Evolutionary conservation across 2,797 vertebrate species (phyloP), one percentile per base, ranked within the genome.

Genomic region (Dicrostonyx torquatus): DNA sequence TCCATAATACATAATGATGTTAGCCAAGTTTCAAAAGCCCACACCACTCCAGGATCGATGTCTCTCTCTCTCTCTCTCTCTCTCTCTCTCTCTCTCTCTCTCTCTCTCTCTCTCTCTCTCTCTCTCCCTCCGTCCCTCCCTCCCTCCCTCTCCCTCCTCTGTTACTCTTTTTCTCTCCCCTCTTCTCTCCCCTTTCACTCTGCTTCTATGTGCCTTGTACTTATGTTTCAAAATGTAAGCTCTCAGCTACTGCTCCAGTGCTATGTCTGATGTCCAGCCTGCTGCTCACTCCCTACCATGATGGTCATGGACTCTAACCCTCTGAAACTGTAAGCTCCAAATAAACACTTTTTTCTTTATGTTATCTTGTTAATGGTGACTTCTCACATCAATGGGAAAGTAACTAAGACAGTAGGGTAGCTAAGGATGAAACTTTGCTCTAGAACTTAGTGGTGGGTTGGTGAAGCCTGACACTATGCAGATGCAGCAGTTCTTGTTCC

Each of bases 131-230:
- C 17, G 55, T 18, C 17, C 17, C 55, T 50, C 29, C 14, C 26
- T 34, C 12, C 15, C 5, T 66, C 31, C 9, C 60, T 62, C 58
- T 22, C 15, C 17, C 18, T 22, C 5, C 55, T 18, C 55, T 58
- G 55, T 62, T 22, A 1, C 60, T 62, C 60, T 26, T 22, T 26
- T 10, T 26, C 24, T 31, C 24, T 24, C 29, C 13, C 18, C 58
- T 22, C 26, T n/a, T 12, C 9, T 0, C 20, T 6, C 10, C 5
- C 24, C 1, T 43, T 24, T 29, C 24, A 14, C 6, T 40, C 18
- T 72, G 12, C 6, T 29, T 29, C 24, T 14, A 6, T 20, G 17
- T 72, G 12, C 13, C 13, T 45, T 40, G 10, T 29, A 14, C 13
- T 75, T 45, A 24, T 43, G 22, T 2, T 26, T 73, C 72, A 73